These are phyloP conservation scores for Zygothrica quintamaculata DNA, from an alignment of 2,888 invertebrate species.

Conservation along the genomic window DNA sequence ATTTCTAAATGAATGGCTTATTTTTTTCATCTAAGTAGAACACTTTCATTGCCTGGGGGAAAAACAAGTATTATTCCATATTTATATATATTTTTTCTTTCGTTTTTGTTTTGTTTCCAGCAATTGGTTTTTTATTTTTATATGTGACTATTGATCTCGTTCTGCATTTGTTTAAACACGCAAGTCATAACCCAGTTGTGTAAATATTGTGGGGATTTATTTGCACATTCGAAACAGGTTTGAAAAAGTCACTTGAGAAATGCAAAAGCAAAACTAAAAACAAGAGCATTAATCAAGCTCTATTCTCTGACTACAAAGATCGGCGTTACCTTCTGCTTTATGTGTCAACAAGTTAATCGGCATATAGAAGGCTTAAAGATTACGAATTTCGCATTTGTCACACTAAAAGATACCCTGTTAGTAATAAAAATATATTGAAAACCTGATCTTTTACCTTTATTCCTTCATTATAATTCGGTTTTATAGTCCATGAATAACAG, in stretches of 20 bases:
- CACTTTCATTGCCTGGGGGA: constrained; percentile 31
- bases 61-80: background rate
- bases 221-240: constrained; percentile 39
- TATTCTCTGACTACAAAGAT: constrained; percentile 26
- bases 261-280: too few species aligned
- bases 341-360: constrained; percentile 51
- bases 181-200: constrained; percentile 46
- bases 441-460: constrained; percentile 12
- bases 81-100: too few species aligned
- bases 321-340: constrained; percentile 28
- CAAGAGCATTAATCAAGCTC: constrained; percentile 40
- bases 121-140: background rate
- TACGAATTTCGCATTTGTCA: background rate
- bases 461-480: constrained; percentile 11
- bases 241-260: constrained; percentile 36
- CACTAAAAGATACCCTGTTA: background rate
- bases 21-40: constrained; percentile 12
- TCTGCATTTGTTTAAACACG: constrained; percentile 36
- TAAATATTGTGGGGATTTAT: constrained; percentile 29
- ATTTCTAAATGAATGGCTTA: background rate
- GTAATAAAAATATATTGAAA: too few species aligned
- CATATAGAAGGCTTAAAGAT: constrained; percentile 1
- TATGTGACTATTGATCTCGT: constrained; percentile 32
- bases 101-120: constrained; percentile 15
- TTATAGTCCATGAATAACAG: constrained; percentile 35